Base-by-base conservation (phyloP, 2,888 invertebrate genomes). In the Amphipyra tragopoginis region DNA sequence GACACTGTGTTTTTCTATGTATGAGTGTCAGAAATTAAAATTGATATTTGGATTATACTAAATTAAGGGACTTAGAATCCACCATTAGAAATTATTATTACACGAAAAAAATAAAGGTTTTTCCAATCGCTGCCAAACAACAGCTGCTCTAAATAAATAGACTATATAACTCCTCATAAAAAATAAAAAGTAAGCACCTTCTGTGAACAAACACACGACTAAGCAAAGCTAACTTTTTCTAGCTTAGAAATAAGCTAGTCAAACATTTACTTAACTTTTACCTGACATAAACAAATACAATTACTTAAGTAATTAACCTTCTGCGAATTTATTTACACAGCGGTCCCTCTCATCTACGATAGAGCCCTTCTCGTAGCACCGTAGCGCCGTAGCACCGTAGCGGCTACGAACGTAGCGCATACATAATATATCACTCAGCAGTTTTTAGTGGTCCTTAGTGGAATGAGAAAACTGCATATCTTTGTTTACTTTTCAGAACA, bases 301-400 rank as follows among this genome's bases (percentile, higher is more conserved):
- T 48, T 48, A 36, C 61, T 21, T 21, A 2, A 21, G 21, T 21
- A 49, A 61, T 59, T 53, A 51, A 56, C 65, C 71, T 75, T 65
- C 71, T 79, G 75, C 10, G 26, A 40, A 50, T 44, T 13, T 57
- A 58, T 51, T 54, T 70, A 42, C 42, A 51, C 33, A 45, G 55
- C 65, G 65, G 0, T 43, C 45, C 50, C 66, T 60, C 72, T 77
- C 73, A 79, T 75, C 77, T 73, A 65, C 50, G 72, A 68, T 75
- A 77, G 69, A 79, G 75, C 79, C 75, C 79, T 77, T 64, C 45
- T 67, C 77, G 79, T 75, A 72, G 75, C 67, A 15, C 29, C 63
- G 63, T 65, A 69, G 68, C 59, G n/a, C 40, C 59, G 72, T 68
- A 65, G 72, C 71, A 13, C 33, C 57, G 50, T 51, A 61, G 63